Conservation (phyloP, 2,113 vertebrate genomes). For the Pseudonaja textilis region DNA sequence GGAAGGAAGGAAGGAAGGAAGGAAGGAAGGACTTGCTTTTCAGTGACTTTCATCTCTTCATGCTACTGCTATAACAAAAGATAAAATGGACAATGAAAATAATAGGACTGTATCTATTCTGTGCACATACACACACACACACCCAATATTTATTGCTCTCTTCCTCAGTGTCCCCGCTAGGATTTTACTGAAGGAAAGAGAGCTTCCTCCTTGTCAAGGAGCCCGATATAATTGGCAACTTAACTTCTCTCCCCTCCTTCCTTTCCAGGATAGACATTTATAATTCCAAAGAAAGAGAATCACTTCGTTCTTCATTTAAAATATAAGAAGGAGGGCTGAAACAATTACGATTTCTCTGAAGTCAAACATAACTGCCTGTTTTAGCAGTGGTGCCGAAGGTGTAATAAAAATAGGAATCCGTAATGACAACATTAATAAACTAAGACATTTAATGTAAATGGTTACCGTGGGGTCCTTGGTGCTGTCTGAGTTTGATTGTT, state of each 20-base stretch:
- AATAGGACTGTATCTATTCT: background rate
- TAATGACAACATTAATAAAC: no score
- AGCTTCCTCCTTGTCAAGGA: conserved; percentile 27
- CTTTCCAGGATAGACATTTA: conserved; percentile 44
- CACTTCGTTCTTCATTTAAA: conserved; percentile 16
- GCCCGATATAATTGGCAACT: conserved; percentile 55
- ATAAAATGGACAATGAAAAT: background rate
- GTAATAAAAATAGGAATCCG: background rate
- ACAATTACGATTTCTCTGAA: background rate
- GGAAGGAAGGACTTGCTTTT: no score
- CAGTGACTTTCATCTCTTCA: background rate
- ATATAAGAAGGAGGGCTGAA: background rate
- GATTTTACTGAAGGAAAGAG: conserved; percentile 39
- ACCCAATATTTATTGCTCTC: no score
- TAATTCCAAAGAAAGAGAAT: conserved; percentile 40
- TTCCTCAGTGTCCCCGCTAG: background rate
- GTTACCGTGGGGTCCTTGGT: no score
- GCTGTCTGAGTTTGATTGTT: background rate
- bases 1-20: no score
- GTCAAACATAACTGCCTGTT: background rate
- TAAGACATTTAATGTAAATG: background rate
- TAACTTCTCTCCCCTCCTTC: conserved; percentile 43
- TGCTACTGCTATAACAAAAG: background rate
- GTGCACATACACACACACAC: no score
- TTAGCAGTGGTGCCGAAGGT: background rate